Base-by-base conservation (phyloP, 2,888 invertebrate species). In the Noctua pronuba region DNA sequence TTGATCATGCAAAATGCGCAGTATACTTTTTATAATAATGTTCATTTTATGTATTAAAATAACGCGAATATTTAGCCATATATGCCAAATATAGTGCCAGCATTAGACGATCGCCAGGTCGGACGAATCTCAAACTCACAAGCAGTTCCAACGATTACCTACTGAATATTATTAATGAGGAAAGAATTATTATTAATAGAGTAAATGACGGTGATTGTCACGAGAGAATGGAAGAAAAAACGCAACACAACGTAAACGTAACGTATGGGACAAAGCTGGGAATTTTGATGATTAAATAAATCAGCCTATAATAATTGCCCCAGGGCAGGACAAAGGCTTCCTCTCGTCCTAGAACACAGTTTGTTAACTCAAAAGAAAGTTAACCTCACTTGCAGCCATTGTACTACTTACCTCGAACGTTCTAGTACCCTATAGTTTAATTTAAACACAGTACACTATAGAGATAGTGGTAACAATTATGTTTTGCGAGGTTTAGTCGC, bases 391-490 rank as follows among this genome's bases (percentile, higher is more conserved):
- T 16, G n/a, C 41, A 8, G 0, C 31, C 11, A 55, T n/a, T 69
- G 7, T 35, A 35, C 77, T 16, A 65, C 67, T 35, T 24, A 24
- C 28, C 41, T 65, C n/a, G 18, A 35, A 28, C 13, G 13, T 24
- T 60, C 18, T 21, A 80, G 66, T 62, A 65, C 28, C 69, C 44
- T 60, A 35, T 60, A 60, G 31, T 75, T 81, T 35, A 58, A 69
- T 31, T 52, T 44, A 58, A 85, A 72, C 65, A 67, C 24, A 31
- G 72, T 21, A 67, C 65, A 38, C 62, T 68, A 65, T 62, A 79
- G 60, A 64, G 69, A 83, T 73, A 79, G 75, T 64, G 73, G 86
- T 60, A 84, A 86, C 84, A 86, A 86, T 84, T 79, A 86, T 84
- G 84, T 86, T 84, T 84, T 70, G 80, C 38, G 31, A 64, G 83